phyloP scores from a whole-genome alignment of 2,113 vertebrate genomes.

The Scalopus aquaticus region DNA sequence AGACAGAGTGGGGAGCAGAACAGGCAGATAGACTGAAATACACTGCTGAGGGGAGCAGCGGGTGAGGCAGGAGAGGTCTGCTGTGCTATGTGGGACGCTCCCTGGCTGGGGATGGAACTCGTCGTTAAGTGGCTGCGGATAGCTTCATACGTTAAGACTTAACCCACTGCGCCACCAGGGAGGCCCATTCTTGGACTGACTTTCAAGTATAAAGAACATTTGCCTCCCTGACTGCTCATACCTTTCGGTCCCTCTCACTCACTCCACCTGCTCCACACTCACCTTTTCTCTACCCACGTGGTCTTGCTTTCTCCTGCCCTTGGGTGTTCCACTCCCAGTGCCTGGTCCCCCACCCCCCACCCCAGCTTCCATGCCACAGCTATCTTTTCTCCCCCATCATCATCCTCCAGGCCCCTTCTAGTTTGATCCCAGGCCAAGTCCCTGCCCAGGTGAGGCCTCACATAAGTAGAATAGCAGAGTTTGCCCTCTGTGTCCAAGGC shows the following conservation, averaged over 20 bases:
- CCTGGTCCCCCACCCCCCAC: not conserved
- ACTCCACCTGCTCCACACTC: not conserved
- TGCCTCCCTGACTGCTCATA: not conserved
- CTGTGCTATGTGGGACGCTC: too few species aligned
- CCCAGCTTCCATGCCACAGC: not conserved
- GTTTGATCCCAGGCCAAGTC: not conserved
- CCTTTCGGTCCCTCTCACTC: not conserved
- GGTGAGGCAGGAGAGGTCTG: too few species aligned
- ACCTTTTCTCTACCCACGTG: not conserved
- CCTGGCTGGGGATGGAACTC: too few species aligned
- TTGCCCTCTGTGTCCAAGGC: slow-evolving; percentile 84
- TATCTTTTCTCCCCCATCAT: not conserved
- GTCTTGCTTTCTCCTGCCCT: not conserved
- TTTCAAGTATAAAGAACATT: not conserved
- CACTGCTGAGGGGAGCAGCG: too few species aligned
- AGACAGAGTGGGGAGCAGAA: too few species aligned
- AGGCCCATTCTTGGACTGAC: not conserved
- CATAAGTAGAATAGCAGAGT: slow-evolving; percentile 87
- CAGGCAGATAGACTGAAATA: too few species aligned
- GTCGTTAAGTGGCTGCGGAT: too few species aligned
- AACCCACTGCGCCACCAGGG: too few species aligned
- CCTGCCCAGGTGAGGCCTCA: slow-evolving; percentile 79
- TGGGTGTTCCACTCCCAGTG: not conserved
- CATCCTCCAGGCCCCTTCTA: not conserved
- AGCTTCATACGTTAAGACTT: too few species aligned